Percentiles rank a stretch among this genome's conserved stretches.
Evolutionary conservation across 2,888 invertebrate genomes (phyloP).

Genomic region (Frankliniella intonsa): DNA sequence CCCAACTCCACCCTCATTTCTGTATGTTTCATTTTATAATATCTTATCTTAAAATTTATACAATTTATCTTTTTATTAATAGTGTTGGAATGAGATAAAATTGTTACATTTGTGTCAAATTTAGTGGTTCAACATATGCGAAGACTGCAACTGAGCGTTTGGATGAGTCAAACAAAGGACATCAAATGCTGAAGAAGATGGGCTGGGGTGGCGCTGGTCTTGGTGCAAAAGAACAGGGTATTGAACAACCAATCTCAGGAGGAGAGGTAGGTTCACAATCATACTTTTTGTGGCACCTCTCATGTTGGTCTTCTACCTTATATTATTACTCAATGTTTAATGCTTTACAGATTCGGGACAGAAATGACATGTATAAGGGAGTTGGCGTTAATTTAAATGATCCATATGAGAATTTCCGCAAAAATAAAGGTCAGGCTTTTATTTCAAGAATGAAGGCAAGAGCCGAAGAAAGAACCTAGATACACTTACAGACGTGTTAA

Average conservation of each 20-base stretch:
- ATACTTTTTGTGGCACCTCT: background rate
- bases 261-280: slow-evolving; percentile 61
- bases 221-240: slow-evolving; percentile 92
- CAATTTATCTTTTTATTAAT: slow-evolving; percentile 40
- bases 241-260: slow-evolving; percentile 88
- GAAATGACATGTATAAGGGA: slow-evolving; percentile 91
- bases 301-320: background rate
- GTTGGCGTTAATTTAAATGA: slow-evolving; percentile 89
- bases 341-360: slow-evolving; percentile 60
- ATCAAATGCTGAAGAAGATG: slow-evolving; percentile 96
- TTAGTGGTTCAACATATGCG: slow-evolving; percentile 45
- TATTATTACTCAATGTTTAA: slow-evolving; percentile 30
- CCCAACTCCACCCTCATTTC: slow-evolving; percentile 68
- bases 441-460: slow-evolving; percentile 90
- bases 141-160: slow-evolving; percentile 57
- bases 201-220: slow-evolving; percentile 95
- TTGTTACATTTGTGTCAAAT: slow-evolving; percentile 31
- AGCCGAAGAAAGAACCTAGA: slow-evolving; percentile 60
- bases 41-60: slow-evolving; percentile 16
- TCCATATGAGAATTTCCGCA: slow-evolving; percentile 95
- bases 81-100: background rate
- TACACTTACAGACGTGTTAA: background rate
- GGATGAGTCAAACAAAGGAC: slow-evolving; percentile 91
- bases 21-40: slow-evolving; percentile 50
- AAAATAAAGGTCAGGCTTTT: slow-evolving; percentile 92